Conservation (phyloP, 1,140 invertebrate species). For the Arctopsyche grandis region DNA sequence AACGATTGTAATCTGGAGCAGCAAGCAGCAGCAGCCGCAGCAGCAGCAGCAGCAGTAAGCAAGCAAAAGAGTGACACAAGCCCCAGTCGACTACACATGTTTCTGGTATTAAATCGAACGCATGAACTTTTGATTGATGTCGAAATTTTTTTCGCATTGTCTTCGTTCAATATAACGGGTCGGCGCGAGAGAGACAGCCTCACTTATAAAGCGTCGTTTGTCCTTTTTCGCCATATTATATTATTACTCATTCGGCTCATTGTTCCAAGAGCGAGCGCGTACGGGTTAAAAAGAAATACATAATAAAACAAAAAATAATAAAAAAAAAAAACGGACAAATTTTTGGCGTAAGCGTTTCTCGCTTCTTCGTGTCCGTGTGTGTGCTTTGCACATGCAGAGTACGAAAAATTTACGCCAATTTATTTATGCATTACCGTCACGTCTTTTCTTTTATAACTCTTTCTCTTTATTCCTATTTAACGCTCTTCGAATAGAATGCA, state of each 20-base stretch:
- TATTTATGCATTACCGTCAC: constrained; percentile 20
- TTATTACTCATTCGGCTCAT: constrained; percentile 38
- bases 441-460: constrained; percentile 1
- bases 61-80: not conserved
- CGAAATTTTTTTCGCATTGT: constrained; percentile 47
- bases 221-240: constrained; percentile 26
- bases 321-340: constrained; percentile 13
- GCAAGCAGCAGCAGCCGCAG: not conserved
- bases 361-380: not conserved
- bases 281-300: no score
- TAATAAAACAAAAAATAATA: no score
- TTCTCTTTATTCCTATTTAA: not conserved
- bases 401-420: constrained; percentile 11
- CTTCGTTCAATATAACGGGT: constrained; percentile 45
- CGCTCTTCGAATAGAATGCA: not conserved
- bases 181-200: not conserved
- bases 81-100: not conserved
- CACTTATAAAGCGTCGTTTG: not conserved
- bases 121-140: constrained; percentile 50
- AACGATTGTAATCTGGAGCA: constrained; percentile 35
- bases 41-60: no score
- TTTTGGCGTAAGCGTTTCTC: constrained; percentile 6
- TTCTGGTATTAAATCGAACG: constrained; percentile 33
- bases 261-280: constrained; percentile 20
- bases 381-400: not conserved